Evolutionary conservation across 2,797 vertebrate species (phyloP).

Genomic region (Leptatherina wallacei): DNA sequence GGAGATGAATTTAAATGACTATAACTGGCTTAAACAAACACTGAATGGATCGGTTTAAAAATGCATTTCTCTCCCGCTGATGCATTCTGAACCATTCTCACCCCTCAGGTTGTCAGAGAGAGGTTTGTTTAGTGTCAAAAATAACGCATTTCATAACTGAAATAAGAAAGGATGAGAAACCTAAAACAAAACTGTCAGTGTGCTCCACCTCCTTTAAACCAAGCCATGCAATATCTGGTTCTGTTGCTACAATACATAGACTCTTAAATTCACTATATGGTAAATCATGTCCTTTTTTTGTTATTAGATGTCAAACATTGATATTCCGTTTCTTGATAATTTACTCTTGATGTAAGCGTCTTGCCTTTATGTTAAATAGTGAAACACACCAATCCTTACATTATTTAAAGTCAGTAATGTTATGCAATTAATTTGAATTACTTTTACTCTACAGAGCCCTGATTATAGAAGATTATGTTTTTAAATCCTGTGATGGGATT

Average conservation of each 20-base stretch:
- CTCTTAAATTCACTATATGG: background rate
- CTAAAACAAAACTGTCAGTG: background rate
- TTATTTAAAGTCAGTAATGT: no score
- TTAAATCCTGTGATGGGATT: no score
- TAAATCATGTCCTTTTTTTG: background rate
- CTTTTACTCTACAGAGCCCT: no score
- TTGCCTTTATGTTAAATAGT: no score
- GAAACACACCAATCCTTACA: no score
- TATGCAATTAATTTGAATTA: no score
- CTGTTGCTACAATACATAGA: no score
- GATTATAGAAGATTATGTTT: no score
- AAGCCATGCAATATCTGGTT: no score
- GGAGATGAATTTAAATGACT: constrained; percentile 1
- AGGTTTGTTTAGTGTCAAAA: background rate
- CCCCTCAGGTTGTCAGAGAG: constrained; percentile 1
- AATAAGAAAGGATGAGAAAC: background rate
- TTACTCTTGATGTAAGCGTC: background rate
- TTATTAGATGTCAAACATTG: background rate
- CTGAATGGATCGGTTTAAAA: background rate
- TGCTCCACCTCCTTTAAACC: no score
- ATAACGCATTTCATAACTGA: background rate
- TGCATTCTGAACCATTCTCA: constrained; percentile 11
- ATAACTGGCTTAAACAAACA: background rate
- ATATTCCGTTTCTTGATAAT: background rate
- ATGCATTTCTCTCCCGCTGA: background rate